Conservation (phyloP, 2,113 vertebrate species). For the Fregetta grallaria region DNA sequence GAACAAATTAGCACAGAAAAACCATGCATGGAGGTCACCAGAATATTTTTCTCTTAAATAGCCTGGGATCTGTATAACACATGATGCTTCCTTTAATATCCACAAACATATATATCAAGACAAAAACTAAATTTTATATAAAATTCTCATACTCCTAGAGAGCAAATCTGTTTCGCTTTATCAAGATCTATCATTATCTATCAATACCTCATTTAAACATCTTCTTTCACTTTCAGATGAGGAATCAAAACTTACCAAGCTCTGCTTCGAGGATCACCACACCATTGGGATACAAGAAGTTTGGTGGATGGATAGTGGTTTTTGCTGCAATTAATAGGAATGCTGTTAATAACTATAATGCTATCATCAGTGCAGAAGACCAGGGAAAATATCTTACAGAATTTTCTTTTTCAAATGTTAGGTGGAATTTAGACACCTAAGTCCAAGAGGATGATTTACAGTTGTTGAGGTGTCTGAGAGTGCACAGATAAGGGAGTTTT, state of each 20-base stretch:
- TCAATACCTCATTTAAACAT: background rate
- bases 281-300: slow-evolving; percentile 61
- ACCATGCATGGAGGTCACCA: background rate
- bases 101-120: background rate
- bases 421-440: background rate
- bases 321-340: slow-evolving; percentile 62
- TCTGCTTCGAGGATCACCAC: slow-evolving; percentile 63
- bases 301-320: slow-evolving; percentile 60
- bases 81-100: background rate
- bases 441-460: background rate
- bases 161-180: background rate
- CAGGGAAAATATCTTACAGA: background rate
- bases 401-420: background rate
- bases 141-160: background rate
- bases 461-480: background rate
- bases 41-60: background rate
- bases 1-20: background rate
- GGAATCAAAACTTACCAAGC: slow-evolving; percentile 67
- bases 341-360: background rate
- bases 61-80: background rate
- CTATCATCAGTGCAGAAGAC: background rate
- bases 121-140: background rate
- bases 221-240: background rate
- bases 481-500: background rate
- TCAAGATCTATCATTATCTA: background rate